Evolutionary conservation across 1,140 invertebrate genomes (phyloP).

Genomic region (Meloidogyne floridensis): DNA sequence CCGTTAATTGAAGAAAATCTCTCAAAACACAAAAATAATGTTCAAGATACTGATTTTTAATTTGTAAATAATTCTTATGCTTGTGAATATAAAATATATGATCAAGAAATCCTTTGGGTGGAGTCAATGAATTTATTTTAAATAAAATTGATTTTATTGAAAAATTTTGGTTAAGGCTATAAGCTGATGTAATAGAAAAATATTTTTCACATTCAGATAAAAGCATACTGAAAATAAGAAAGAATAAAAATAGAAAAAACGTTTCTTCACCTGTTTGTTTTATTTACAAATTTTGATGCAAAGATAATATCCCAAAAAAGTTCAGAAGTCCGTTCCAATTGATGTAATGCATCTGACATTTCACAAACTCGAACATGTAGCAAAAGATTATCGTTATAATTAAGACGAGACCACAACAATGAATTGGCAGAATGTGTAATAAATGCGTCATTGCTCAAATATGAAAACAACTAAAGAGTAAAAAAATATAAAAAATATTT

Average conservation of each 20-base stretch:
- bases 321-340: neutral
- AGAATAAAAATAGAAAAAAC: neutral
- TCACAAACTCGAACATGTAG: slow-evolving; percentile 3
- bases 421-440: slow-evolving; percentile 17
- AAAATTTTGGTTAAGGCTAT: neutral
- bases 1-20: slow-evolving; percentile 22
- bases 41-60: neutral
- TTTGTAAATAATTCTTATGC: slow-evolving; percentile 11
- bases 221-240: neutral
- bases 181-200: neutral
- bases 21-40: neutral
- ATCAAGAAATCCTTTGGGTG: slow-evolving; percentile 8
- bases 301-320: slow-evolving; percentile 14
- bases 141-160: neutral
- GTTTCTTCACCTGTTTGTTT: neutral
- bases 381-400: neutral
- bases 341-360: neutral
- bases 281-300: neutral
- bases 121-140: slow-evolving; percentile 1
- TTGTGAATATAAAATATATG: neutral
- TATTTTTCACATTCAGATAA: neutral
- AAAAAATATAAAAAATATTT: neutral
- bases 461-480: slow-evolving; percentile 11
- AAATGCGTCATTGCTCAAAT: neutral
- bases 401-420: slow-evolving; percentile 13